Evolutionary conservation across 2,113 vertebrate genomes (phyloP).

Genomic region (Gadus chalcogrammus): DNA sequence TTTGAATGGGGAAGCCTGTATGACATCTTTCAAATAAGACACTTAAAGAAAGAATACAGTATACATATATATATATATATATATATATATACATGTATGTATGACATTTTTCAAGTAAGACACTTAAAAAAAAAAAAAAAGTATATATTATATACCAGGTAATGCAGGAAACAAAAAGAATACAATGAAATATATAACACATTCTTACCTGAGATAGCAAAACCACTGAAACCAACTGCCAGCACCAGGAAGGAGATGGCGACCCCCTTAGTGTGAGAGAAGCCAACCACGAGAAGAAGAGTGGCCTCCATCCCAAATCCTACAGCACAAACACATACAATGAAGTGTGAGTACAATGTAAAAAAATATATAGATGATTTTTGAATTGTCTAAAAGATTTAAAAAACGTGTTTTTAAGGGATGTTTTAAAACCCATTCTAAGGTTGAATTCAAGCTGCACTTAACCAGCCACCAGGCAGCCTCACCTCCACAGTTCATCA

Average conservation of each 20-base stretch:
- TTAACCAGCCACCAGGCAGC: neutral
- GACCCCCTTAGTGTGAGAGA: slow-evolving; percentile 83
- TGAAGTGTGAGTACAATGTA: no score
- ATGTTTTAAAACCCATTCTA: no score
- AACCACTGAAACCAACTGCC: slow-evolving; percentile 90
- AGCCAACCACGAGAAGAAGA: slow-evolving; percentile 86
- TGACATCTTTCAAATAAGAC: no score
- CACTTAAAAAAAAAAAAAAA: no score
- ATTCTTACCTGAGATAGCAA: slow-evolving; percentile 85
- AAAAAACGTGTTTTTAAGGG: no score
- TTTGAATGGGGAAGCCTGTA: no score
- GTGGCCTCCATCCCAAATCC: slow-evolving; percentile 93
- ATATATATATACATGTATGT: neutral
- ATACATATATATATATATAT: neutral
- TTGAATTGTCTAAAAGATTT: no score
- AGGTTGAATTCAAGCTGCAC: no score
- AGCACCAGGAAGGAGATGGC: slow-evolving; percentile 88
- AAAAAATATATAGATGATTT: no score
- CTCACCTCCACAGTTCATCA: slow-evolving; percentile 93
- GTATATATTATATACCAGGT: neutral
- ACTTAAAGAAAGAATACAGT: no score
- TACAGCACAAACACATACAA: slow-evolving; percentile 40
- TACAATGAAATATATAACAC: neutral
- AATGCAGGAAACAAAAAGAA: no score
- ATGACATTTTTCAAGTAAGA: no score